Evolutionary conservation across 2,113 vertebrate species (phyloP).

Genomic region (Corvus cornix): DNA sequence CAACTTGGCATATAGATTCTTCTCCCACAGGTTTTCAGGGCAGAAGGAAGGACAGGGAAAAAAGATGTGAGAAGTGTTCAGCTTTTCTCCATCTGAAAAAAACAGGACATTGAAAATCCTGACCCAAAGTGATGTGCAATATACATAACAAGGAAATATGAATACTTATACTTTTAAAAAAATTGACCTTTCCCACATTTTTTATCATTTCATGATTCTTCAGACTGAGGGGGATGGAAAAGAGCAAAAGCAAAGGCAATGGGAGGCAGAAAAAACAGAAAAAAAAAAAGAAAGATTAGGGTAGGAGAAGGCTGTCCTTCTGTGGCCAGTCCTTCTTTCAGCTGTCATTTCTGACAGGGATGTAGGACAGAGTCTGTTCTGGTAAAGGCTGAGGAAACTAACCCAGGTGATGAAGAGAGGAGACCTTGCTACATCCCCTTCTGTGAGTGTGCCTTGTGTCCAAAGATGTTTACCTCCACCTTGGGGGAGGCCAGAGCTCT

Average conservation of each 20-base stretch:
- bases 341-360: not conserved
- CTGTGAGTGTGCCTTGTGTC: not conserved
- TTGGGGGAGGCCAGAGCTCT: not conserved
- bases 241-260: not conserved
- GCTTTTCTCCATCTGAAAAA: not conserved
- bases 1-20: not conserved
- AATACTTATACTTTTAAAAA: not conserved
- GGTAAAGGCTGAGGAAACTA: not conserved
- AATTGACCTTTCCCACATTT: not conserved
- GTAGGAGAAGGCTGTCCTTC: not conserved
- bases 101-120: not conserved
- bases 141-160: not conserved
- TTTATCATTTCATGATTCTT: not conserved
- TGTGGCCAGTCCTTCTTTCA: not conserved
- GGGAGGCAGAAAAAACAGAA: not conserved
- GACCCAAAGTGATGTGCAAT: not conserved
- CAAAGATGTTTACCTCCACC: fast-evolving
- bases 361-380: not conserved
- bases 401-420: not conserved
- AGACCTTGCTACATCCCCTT: not conserved
- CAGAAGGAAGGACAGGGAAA: not conserved
- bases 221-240: not conserved
- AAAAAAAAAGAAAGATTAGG: not conserved
- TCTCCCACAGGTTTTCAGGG: not conserved
- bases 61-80: not conserved